Conservation (phyloP, 2,888 invertebrate genomes). For the Biston betularia region DNA sequence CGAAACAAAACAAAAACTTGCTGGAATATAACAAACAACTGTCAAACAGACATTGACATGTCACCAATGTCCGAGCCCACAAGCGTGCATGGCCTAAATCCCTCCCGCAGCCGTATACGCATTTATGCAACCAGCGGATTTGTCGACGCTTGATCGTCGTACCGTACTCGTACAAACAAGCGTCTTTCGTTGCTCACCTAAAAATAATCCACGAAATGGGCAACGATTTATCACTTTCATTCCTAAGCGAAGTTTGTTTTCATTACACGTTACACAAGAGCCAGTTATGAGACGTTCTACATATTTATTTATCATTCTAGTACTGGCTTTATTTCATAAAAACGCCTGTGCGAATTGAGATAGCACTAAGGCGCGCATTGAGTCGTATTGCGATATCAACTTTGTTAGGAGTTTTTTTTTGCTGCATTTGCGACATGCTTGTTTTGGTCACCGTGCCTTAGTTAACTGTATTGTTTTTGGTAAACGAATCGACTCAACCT, state of each 20-base stretch:
- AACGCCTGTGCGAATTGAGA: constrained; percentile 2
- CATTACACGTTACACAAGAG: constrained; percentile 26
- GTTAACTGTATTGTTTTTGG: too few relatives aligned
- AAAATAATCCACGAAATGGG: constrained; percentile 23
- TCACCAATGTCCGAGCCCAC: too few relatives aligned
- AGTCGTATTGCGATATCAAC: background rate
- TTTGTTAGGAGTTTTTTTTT: background rate
- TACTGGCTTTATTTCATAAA: background rate
- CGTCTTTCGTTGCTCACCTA: constrained; percentile 7
- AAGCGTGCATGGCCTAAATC: too few relatives aligned
- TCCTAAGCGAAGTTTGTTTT: constrained; percentile 29
- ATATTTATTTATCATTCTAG: constrained; percentile 13
- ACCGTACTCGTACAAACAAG: constrained; percentile 3
- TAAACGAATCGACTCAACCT: too few relatives aligned
- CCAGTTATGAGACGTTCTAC: constrained; percentile 13
- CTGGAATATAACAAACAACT: too few relatives aligned
- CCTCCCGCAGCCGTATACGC: too few relatives aligned
- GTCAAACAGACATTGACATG: too few relatives aligned
- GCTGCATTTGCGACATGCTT: background rate
- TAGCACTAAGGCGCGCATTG: too few relatives aligned
- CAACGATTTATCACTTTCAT: constrained; percentile 27
- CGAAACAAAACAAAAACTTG: too few relatives aligned
- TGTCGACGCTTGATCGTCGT: constrained; percentile 13
- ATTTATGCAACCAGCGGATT: too few relatives aligned
- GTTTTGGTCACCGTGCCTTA: background rate